Conservation (phyloP, 2,888 invertebrate genomes). For the Nematopogon swammerdamellus region DNA sequence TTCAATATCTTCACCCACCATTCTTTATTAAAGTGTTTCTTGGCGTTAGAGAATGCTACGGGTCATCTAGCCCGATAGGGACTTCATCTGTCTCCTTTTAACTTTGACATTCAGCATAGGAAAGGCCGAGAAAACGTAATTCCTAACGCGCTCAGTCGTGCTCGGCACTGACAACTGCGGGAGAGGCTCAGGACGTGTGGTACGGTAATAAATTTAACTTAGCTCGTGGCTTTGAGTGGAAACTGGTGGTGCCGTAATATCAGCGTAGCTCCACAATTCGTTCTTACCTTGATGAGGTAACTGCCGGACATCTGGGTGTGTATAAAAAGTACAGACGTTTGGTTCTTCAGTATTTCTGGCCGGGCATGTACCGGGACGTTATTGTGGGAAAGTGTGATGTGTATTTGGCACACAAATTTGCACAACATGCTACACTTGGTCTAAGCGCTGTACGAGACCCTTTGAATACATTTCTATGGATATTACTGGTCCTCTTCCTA, state of each 20-base stretch:
- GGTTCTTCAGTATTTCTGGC: conserved; percentile 12
- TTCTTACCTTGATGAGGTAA: conserved; percentile 4
- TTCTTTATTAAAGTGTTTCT: conserved; percentile 10
- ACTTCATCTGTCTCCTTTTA: conserved; percentile 2
- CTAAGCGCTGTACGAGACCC: conserved; percentile 13
- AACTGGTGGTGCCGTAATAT: background rate
- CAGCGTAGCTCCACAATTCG: background rate
- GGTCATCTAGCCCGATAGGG: conserved; percentile 5
- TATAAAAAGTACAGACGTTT: conserved; percentile 15
- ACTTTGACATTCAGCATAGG: conserved; percentile 7
- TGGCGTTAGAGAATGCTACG: conserved; percentile 3
- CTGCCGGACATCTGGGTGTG: conserved; percentile 12
- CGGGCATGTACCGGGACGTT: conserved; percentile 11
- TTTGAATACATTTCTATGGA: conserved; percentile 15
- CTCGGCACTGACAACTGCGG: no score
- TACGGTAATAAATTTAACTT: no score
- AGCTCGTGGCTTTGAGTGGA: background rate
- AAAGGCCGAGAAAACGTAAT: conserved; percentile 5
- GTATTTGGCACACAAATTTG: conserved; percentile 9
- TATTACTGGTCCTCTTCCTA: background rate
- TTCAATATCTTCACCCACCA: conserved; percentile 7
- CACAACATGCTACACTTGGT: conserved; percentile 11
- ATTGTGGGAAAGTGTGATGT: conserved; percentile 9
- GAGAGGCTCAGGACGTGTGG: no score
- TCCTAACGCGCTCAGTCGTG: conserved; percentile 8